Base-by-base conservation (phyloP, 1,140 invertebrate genomes). In the Zaprionus kolodkinae region DNA sequence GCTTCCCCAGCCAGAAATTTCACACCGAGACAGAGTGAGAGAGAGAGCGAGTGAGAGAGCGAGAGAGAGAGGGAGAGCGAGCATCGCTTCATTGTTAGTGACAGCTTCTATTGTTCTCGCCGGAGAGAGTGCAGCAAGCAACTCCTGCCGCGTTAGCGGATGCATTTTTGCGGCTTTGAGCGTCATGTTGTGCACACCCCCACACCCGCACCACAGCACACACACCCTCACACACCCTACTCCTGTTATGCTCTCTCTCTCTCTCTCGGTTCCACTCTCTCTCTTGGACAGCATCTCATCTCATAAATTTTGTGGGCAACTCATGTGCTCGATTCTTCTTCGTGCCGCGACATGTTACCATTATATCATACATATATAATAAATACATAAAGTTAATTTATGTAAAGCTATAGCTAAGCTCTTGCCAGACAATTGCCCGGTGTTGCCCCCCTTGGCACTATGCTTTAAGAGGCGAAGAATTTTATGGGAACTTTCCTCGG, bases 21-120 rank as follows among this genome's bases (percentile, higher is more conserved):
- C 40, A 43, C 38, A 45, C 40, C 40, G n/a, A 45, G 40, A 6
- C 2, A 45, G 40, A 45, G n/a, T 15, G 17, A 25, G 45, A 5
- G 17, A 50, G 45, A 50, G 45, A 13, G 38, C 2, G 38, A 13
- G 38, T 0, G 12, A 40, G 38, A 40, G 38, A 13, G 38, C 0
- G 45, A 48, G 9, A 48, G 45, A 48, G 15, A 10, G 43, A 15
- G 15, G 15, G n/a, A 17, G 15, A 40, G 30, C 45, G 74, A 55
- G 57, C 63, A 61, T 63, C 40, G 75, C 71, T 73, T 73, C 64
- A 77, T 77, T 73, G 71, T 73, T 52, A 48, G 15, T 77, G 75
- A 73, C 75, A 77, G 63, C 59, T 38, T 54, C 71, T 43, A 77
- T 77, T 77, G 75, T 77, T 35, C 69, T 76, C 61, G 5, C 7